phyloP scores from a whole-genome alignment of 2,797 vertebrate species.

The Xyrichtys novacula region DNA sequence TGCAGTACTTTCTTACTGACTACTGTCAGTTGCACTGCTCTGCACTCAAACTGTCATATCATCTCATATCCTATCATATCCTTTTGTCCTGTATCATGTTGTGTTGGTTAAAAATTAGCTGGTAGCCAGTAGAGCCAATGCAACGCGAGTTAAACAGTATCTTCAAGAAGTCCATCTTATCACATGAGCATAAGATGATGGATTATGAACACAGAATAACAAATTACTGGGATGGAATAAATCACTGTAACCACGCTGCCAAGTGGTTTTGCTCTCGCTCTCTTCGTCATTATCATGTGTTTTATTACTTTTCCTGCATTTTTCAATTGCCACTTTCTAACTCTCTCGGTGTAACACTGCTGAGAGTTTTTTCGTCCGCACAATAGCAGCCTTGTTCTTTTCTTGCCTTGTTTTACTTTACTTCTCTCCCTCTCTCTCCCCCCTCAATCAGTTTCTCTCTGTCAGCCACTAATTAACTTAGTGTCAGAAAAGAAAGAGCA shows the following conservation, averaged over 20 bases:
- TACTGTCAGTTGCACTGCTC: too few relatives aligned
- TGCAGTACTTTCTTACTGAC: too few relatives aligned
- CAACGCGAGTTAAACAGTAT: constrained; percentile 1
- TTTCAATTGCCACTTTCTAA: constrained; percentile 46
- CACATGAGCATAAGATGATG: constrained; percentile 29
- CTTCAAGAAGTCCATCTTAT: constrained; percentile 2
- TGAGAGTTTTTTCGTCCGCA: constrained; percentile 31
- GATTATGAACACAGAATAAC: constrained; percentile 33
- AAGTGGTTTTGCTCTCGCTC: constrained; percentile 21
- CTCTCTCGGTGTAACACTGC: constrained; percentile 26
- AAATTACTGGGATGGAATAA: constrained; percentile 43
- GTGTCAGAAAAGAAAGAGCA: constrained; percentile 70
- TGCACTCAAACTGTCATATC: too few relatives aligned
- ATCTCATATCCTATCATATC: too few relatives aligned
- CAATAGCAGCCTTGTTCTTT: constrained; percentile 55
- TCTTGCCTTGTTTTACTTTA: constrained; percentile 43
- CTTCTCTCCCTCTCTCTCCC: constrained; percentile 33
- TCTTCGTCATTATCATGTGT: constrained; percentile 18
- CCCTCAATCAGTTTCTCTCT: constrained; percentile 56
- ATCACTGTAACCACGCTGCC: constrained; percentile 23
- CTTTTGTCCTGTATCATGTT: too few relatives aligned
- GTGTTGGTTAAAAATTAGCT: neutral
- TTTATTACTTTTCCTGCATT: constrained; percentile 46
- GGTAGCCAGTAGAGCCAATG: neutral
- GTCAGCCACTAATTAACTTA: constrained; percentile 78